A percentile compares a stretch with the other conserved stretches of the same genome.
Evolutionary conservation across 2,113 vertebrate genomes (phyloP).

Genomic region (Perognathus longimembris): DNA sequence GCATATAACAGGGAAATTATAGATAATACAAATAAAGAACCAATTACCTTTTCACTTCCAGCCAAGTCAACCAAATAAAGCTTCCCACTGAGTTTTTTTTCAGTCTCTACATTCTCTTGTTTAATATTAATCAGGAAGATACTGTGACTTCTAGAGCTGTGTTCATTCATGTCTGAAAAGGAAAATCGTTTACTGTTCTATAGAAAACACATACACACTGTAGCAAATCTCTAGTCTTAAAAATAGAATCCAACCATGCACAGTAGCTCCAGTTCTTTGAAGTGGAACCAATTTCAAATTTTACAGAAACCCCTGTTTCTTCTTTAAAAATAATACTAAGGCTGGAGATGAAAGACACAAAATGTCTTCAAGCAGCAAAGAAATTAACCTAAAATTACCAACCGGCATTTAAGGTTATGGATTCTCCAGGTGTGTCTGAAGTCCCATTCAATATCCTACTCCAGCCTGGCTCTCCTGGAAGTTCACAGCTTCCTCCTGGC

Average conservation of each 20-base stretch:
- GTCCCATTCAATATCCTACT: background rate
- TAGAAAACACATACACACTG: slow-evolving; percentile 30
- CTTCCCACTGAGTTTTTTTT: slow-evolving; percentile 97
- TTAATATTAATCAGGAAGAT: slow-evolving; percentile 98
- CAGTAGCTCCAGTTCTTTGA: background rate
- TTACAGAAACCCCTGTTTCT: background rate
- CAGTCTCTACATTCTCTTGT: slow-evolving; percentile 97
- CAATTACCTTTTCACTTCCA: slow-evolving; percentile 95
- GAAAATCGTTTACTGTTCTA: slow-evolving; percentile 67
- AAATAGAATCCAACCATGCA: background rate
- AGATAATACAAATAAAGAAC: slow-evolving; percentile 70
- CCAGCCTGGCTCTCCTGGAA: background rate
- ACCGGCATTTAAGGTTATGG: background rate
- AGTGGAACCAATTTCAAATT: background rate
- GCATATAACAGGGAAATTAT: slow-evolving; percentile 65
- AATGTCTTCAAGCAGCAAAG: slow-evolving; percentile 31
- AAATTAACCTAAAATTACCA: slow-evolving; percentile 31
- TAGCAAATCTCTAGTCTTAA: background rate
- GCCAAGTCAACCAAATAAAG: slow-evolving; percentile 98
- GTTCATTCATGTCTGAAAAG: slow-evolving; percentile 97
- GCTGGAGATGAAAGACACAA: slow-evolving; percentile 43
- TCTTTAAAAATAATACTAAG: slow-evolving; percentile 14
- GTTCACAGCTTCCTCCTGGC: background rate
- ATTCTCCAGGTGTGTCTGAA: background rate
- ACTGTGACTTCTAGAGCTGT: slow-evolving; percentile 98